These are phyloP conservation scores for Rhagonycha fulva DNA, from an alignment of 2,888 invertebrate species.

Conservation along the genomic window DNA sequence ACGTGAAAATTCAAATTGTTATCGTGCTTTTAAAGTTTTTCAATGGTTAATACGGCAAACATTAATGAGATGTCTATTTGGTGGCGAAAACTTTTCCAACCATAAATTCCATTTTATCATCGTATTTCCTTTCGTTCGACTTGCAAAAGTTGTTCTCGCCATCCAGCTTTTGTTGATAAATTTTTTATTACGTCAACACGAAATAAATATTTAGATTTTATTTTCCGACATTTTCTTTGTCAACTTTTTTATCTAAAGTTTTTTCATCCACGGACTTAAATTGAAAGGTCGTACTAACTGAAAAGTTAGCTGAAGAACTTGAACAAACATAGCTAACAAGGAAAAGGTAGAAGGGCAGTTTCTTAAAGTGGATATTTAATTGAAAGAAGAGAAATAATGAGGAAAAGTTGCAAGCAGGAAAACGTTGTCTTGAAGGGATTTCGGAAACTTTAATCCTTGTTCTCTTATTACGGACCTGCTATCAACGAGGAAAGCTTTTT, in stretches of 20 bases:
- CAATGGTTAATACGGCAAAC: background rate
- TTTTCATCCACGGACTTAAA: background rate
- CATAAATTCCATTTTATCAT: too few species aligned
- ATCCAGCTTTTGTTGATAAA: too few species aligned
- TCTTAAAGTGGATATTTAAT: background rate
- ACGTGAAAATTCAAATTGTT: background rate
- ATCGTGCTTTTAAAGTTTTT: too few species aligned
- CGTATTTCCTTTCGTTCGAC: too few species aligned
- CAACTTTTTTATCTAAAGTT: background rate
- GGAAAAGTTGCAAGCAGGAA: background rate
- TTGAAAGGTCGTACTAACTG: background rate
- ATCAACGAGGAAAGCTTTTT: background rate
- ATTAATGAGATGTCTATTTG: background rate
- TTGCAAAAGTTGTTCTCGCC: too few species aligned
- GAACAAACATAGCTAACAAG: background rate
- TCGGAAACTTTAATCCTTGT: background rate
- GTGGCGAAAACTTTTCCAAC: background rate
- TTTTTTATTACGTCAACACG: too few species aligned
- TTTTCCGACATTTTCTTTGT: background rate
- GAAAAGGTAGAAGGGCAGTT: background rate
- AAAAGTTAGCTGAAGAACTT: background rate
- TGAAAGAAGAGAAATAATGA: background rate
- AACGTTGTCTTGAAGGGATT: background rate
- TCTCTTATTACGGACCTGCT: background rate
- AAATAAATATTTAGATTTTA: too few species aligned